These are phyloP conservation scores for Oceanodroma leucorhoa DNA, from an alignment of 2,797 vertebrate genomes.

Conservation along the genomic window DNA sequence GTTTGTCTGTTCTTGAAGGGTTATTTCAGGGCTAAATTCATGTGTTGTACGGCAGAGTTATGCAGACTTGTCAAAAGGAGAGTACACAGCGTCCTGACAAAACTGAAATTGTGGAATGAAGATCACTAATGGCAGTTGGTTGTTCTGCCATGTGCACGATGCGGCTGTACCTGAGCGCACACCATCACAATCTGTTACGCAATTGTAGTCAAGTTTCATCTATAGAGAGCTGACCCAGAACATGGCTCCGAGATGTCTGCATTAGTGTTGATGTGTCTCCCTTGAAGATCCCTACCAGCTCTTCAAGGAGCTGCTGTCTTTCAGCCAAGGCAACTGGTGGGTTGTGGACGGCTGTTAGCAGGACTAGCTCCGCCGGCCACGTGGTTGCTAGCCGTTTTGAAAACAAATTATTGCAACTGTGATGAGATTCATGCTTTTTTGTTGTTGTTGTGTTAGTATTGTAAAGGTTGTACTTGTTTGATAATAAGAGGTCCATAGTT, in stretches of 20 bases:
- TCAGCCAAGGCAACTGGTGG: not conserved
- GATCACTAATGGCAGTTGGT: not conserved
- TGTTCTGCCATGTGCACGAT: not conserved
- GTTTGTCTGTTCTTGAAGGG: not conserved
- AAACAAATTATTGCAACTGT: not conserved
- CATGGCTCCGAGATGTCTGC: not conserved
- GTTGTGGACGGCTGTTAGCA: not conserved
- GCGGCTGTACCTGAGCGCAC: not conserved
- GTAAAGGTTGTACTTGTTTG: not conserved
- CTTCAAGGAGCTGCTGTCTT: not conserved
- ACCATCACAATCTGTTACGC: not conserved
- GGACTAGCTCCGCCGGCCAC: fast-evolving
- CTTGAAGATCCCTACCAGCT: not conserved
- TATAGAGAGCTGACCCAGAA: not conserved
- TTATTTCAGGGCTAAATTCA: not conserved
- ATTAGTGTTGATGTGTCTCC: fast-evolving
- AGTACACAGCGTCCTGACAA: not conserved
- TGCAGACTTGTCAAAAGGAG: not conserved
- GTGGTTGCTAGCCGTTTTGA: not conserved
- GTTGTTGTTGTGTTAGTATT: no score
- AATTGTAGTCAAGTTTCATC: not conserved
- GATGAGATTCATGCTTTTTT: not conserved
- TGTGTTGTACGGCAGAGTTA: not conserved
- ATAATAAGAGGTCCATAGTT: fast-evolving
- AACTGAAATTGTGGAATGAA: not conserved